Evolutionary conservation across 2,888 invertebrate species (phyloP), one percentile per base, ranked within the genome.

Genomic region (Lasius fuliginosus): DNA sequence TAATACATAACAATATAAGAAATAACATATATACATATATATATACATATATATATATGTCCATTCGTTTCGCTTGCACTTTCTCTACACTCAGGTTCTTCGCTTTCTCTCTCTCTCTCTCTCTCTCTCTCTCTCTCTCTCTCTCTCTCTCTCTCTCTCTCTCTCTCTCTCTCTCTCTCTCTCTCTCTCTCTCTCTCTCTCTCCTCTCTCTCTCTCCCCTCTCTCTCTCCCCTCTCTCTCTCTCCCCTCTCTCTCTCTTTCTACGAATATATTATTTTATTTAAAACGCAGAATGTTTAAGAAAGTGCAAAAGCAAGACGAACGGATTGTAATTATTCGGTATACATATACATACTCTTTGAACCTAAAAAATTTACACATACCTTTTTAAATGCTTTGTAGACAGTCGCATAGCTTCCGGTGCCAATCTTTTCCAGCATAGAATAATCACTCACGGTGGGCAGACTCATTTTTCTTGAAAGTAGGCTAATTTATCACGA

Each of bases 401-500:
- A 98, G 0, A 98, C 98, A 0, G 97, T 97, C 0, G 98, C 97
- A 95, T 98, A 98, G 89, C 97, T 98, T 1, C 98, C 98, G 27
- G 96, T 96, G 0, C 98, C 98, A 12, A 98, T 96, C 94, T 97
- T 97, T 91, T 97, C 97, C 4, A 97, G 96, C 71, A 98, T 95
- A 27, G 97, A 96, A 92, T 97, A 98, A 65, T 97, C 97, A 69
- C 96, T 96, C 86, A 97, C 96, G 85, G 95, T 96, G 3, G 96
- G 96, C 74, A 96, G 95, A 77, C 95, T 95, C 96, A 96, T 96
- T 85, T 87, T 84, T 27, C 60, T 46, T 11, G 11, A 6, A 40
- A 36, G 67, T 74, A 27, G 56, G 27, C 6, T 75, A 64, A 82
- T 75, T 84, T 84, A 82, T 84, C 49, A 53, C 27, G 46, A 83